Conservation (phyloP, 2,113 vertebrate genomes). For the Macquaria australasica region DNA sequence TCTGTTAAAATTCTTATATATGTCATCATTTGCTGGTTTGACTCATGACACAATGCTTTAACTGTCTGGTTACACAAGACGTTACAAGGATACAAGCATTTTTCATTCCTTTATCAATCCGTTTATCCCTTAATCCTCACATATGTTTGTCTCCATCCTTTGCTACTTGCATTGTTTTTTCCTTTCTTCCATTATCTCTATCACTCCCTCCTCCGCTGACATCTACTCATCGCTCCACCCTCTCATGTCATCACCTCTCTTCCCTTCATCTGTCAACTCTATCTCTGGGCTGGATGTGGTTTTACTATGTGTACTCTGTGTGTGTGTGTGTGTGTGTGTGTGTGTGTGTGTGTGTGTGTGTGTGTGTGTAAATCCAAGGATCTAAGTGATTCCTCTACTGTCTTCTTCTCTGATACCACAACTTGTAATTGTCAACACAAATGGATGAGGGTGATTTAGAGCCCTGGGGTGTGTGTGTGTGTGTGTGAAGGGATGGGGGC, state of each 20-base stretch:
- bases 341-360: neutral
- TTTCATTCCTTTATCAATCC: slow-evolving; percentile 15
- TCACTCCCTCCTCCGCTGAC: slow-evolving; percentile 21
- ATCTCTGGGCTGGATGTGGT: slow-evolving; percentile 28
- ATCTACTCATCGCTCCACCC: slow-evolving; percentile 47
- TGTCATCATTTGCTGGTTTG: neutral
- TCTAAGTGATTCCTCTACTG: slow-evolving; percentile 64
- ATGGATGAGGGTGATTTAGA: slow-evolving; percentile 74
- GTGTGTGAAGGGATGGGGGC: slow-evolving; percentile 11
- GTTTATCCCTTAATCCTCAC: slow-evolving; percentile 26
- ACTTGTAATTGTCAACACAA: slow-evolving; percentile 76
- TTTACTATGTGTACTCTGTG: slow-evolving; percentile 22
- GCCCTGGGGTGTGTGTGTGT: slow-evolving; percentile 46
- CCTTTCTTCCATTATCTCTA: slow-evolving; percentile 16
- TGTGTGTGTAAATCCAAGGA: slow-evolving; percentile 49
- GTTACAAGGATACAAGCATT: neutral
- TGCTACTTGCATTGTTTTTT: slow-evolving; percentile 16
- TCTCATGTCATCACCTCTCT: slow-evolving; percentile 47
- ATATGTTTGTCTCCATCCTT: neutral
- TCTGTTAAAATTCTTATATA: neutral
- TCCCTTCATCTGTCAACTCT: slow-evolving; percentile 39
- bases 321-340: neutral
- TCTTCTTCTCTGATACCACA: slow-evolving; percentile 65
- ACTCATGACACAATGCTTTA: neutral
- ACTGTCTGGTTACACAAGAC: neutral